Evolutionary conservation across 2,888 invertebrate species (phyloP), one percentile per base, ranked within the genome.

Genomic region (Choreutis nemorana): DNA sequence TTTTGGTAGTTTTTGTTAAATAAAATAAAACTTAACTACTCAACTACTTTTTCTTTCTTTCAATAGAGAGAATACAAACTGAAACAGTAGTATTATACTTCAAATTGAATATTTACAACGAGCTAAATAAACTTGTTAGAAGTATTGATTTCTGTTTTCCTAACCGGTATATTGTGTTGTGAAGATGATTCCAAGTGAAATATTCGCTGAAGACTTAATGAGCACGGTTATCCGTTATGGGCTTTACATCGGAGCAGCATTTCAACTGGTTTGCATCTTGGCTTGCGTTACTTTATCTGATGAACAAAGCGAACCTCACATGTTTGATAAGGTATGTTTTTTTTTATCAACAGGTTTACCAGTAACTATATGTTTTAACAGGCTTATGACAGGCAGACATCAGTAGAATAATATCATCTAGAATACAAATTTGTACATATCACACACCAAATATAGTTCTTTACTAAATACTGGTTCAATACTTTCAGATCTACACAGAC

Each of bases 191-290:
- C 83, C 82, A 2, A 80, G 42, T 39, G 78, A 78, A 42, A 73
- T 78, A 39, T 78, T 71, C 33, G 60, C 83, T 14, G 88, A 89
- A 63, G 89, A 89, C 55, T 65, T 89, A 44, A 82, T 90, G 47
- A 88, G 87, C 36, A 85, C 86, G 9, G 68, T 91, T 34, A 82
- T 92, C 15, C 83, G 90, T 16, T 90, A 89, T 60, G 92, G 94
- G 8, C 71, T 94, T 3, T 92, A 92, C 51, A 71, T 93, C 20
- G 93, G 92, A 3, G 94, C 94, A 9, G 82, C 91, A n/a, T 94
- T 94, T 52, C 94, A 94, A 67, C 66, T 94, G 31, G 70, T 89
- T 12, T 94, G 94, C 52, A 81, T 95, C 37, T 81, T 89, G 28
- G 90, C 93, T 11, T 91, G 93, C 41, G 86, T 94, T 26, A 83